Percentiles rank a stretch among this genome's conserved stretches.
Conservation (phyloP, 1,140 invertebrate genomes). For the Rhizoglyphus robini region DNA sequence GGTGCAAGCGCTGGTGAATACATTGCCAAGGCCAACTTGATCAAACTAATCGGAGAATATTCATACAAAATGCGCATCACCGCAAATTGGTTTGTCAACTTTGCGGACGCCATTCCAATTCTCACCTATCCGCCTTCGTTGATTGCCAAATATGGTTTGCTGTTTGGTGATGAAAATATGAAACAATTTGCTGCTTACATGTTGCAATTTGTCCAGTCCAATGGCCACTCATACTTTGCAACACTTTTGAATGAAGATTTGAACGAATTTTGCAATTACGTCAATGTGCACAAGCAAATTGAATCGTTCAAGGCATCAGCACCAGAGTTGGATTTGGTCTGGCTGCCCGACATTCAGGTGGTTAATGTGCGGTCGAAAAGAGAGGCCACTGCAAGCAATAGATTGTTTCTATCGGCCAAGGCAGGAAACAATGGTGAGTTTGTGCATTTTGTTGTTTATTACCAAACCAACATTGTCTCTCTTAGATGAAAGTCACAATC, state of each 20-base stretch:
- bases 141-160: constrained; percentile 12
- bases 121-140: constrained; percentile 13
- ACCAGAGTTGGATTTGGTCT: not conserved
- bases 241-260: not conserved
- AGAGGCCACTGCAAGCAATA: not conserved
- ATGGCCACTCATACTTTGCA: not conserved
- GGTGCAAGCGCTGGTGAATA: not conserved
- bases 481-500: no score
- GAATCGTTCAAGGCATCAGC: not conserved
- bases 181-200: constrained; percentile 15
- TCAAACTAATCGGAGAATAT: constrained; percentile 14
- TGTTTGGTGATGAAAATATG: not conserved
- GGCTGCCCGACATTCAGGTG: not conserved
- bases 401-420: not conserved
- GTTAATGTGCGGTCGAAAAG: not conserved
- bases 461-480: no score
- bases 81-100: constrained; percentile 14
- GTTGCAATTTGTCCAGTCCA: not conserved
- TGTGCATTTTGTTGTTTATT: no score
- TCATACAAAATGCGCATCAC: not conserved
- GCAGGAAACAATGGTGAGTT: constrained; percentile 5
- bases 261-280: not conserved
- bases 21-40: not conserved
- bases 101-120: constrained; percentile 1
- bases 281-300: not conserved